Evolutionary conservation across 1,140 invertebrate species (phyloP).

Genomic region (Physella acuta): DNA sequence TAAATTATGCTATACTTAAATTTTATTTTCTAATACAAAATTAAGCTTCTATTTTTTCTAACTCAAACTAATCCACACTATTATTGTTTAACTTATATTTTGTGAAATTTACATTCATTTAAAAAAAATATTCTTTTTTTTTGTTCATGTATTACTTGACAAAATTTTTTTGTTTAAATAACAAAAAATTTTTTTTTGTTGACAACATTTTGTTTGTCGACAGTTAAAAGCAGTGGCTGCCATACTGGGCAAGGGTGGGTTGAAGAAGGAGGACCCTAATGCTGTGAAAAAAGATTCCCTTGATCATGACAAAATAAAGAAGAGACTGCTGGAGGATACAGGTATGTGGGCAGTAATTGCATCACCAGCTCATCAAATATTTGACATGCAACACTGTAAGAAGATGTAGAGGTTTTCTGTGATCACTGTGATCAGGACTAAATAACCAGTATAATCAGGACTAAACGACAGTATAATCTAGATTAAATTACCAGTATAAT

Average conservation of each 20-base stretch:
- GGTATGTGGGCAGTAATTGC: slow-evolving; percentile 30
- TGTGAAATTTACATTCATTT: neutral
- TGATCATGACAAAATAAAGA: slow-evolving; percentile 44
- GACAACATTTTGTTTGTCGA: slow-evolving; percentile 28
- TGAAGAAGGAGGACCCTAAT: slow-evolving; percentile 53
- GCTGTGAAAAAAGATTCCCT: slow-evolving; percentile 35
- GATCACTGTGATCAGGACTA: no score
- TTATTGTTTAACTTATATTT: slow-evolving; percentile 1
- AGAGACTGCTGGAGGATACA: slow-evolving; percentile 37
- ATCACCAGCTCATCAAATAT: no score
- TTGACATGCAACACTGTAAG: no score
- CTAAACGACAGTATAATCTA: no score
- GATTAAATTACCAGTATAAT: no score
- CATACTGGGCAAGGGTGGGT: slow-evolving; percentile 47
- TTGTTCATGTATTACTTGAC: neutral
- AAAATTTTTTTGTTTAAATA: neutral
- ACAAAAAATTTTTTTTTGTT: neutral
- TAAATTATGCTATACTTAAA: no score
- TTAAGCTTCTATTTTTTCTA: no score
- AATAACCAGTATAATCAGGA: no score
- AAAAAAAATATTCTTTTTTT: neutral
- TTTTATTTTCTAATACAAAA: no score
- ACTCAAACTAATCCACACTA: no score
- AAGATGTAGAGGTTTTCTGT: no score
- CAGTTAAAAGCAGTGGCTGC: slow-evolving; percentile 50